A percentile compares a stretch with the other conserved stretches of the same genome.
Conservation (phyloP, 2,797 vertebrate species). For the Oreortyx pictus region DNA sequence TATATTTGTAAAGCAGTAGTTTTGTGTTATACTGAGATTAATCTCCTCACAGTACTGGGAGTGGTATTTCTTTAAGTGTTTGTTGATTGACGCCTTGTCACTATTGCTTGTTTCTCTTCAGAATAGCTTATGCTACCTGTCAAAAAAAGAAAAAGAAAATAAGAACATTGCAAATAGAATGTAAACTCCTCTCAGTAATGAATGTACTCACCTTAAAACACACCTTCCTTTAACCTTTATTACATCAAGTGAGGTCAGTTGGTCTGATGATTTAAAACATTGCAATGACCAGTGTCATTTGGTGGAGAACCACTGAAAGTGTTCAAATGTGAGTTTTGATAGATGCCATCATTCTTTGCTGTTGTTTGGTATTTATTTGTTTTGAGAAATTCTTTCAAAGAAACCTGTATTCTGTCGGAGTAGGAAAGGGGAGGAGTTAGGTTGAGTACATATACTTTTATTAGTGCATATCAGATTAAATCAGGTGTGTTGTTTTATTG, state of each 20-base stretch:
- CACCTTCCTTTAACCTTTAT: neutral
- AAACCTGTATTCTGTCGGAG: neutral
- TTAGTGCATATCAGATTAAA: neutral
- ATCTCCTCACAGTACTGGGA: neutral
- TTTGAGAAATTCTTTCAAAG: neutral
- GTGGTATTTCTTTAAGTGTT: neutral
- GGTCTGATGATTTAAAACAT: neutral
- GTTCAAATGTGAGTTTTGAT: neutral
- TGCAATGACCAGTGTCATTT: neutral
- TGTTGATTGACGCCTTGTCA: constrained; percentile 19
- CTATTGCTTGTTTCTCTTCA: constrained; percentile 1
- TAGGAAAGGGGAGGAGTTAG: neutral
- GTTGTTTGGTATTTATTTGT: neutral
- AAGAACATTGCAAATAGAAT: neutral
- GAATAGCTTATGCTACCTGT: constrained; percentile 19
- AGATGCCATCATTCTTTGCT: neutral
- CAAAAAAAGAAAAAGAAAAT: neutral
- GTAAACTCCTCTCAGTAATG: constrained; percentile 15
- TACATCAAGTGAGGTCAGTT: neutral
- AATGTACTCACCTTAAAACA: neutral
- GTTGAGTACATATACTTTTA: neutral
- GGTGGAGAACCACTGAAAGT: neutral
- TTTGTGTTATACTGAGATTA: constrained; percentile 23
- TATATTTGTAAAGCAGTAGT: neutral
- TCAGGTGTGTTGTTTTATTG: neutral